phyloP scores from a whole-genome alignment of 2,888 invertebrate species.

The Mesoligia furuncula region DNA sequence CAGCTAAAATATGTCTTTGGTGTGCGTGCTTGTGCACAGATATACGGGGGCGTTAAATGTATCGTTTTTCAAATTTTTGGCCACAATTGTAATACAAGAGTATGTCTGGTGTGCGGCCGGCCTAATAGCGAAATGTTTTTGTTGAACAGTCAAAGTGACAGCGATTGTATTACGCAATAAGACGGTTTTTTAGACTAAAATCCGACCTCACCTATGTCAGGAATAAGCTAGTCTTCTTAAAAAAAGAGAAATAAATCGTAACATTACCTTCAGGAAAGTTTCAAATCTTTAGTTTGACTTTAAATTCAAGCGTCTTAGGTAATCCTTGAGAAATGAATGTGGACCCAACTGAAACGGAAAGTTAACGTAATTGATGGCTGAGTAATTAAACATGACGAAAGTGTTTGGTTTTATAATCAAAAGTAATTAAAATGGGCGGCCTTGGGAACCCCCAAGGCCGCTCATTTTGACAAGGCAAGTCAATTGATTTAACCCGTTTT shows the following conservation, averaged over 20 bases:
- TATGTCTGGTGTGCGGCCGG: neutral
- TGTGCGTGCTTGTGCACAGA: neutral
- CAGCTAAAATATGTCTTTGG: neutral
- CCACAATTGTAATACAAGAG: neutral
- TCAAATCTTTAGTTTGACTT: constrained; percentile 49
- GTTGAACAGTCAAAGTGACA: neutral
- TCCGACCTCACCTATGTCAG: neutral
- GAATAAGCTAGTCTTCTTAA: constrained; percentile 3
- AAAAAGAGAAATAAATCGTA: constrained; percentile 27
- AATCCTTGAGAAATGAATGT: constrained; percentile 54
- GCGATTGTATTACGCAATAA: neutral
- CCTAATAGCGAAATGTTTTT: neutral
- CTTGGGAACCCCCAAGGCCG: too few relatives aligned
- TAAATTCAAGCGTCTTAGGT: constrained; percentile 29
- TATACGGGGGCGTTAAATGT: neutral
- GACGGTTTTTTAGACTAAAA: too few relatives aligned
- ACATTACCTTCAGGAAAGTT: constrained; percentile 31
- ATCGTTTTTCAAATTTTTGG: too few relatives aligned
- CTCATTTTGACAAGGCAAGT: too few relatives aligned
- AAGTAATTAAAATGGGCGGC: constrained; percentile 39
- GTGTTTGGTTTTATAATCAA: constrained; percentile 38
- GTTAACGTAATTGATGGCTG: constrained; percentile 37
- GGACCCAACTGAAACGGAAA: constrained; percentile 48
- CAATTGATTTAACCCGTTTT: constrained; percentile 17
- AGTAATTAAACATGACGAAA: constrained; percentile 42